Percentiles rank a stretch among this genome's conserved stretches.
Conservation (phyloP, 2,113 vertebrate species). For the Mastomys natalensis region DNA sequence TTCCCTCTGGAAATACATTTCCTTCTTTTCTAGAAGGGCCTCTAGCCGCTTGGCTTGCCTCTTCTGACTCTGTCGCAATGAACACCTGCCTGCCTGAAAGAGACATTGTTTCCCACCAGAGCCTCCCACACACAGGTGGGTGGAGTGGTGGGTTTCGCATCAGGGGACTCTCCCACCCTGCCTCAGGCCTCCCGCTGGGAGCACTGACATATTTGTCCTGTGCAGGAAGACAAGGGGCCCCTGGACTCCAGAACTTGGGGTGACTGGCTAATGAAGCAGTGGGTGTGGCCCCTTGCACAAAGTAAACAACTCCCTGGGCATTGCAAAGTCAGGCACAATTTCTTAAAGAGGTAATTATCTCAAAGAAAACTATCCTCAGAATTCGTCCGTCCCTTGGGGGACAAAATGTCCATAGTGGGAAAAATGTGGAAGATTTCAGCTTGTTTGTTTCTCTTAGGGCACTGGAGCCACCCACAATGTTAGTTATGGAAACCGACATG, state of each 20-base stretch:
- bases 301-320: conserved; percentile 5
- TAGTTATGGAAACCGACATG: neutral
- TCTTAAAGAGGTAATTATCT: conserved; percentile 4
- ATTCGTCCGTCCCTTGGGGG: conserved; percentile 41
- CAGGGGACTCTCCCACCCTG: neutral
- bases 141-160: neutral
- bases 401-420: conserved; percentile 26
- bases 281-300: neutral
- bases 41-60: neutral
- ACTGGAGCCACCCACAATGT: neutral
- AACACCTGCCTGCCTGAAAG: conserved; percentile 88
- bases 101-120: conserved; percentile 81
- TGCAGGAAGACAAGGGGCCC: neutral
- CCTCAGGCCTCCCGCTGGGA: neutral
- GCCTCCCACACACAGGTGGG: conserved; percentile 79
- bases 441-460: conserved; percentile 15
- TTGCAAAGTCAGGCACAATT: neutral
- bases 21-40: conserved; percentile 26
- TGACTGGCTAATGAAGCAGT: neutral
- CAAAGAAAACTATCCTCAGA: neutral
- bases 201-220: neutral
- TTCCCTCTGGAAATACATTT: conserved; percentile 53
- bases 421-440: neutral
- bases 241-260: neutral
- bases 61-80: conserved; percentile 64